Evolutionary conservation across 2,888 invertebrate genomes (phyloP).

Genomic region (Apocheima hispidaria): DNA sequence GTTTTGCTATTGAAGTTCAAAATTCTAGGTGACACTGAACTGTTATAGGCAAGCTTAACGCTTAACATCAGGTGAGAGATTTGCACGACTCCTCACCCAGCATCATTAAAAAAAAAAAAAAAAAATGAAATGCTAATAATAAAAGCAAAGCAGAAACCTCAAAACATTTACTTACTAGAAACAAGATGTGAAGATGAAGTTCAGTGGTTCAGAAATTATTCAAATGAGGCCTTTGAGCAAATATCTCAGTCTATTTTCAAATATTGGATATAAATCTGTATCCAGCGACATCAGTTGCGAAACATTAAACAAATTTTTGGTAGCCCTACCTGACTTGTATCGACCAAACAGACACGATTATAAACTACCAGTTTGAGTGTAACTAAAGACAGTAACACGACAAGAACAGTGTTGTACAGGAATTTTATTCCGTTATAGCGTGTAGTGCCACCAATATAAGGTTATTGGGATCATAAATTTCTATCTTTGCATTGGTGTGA

Average conservation of each 20-base stretch:
- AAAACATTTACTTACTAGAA: too few species aligned
- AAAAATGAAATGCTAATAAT: neutral
- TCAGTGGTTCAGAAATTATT: neutral
- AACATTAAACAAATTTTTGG: slow-evolving; percentile 21
- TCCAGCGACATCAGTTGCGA: slow-evolving; percentile 7
- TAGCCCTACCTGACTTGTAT: slow-evolving; percentile 41
- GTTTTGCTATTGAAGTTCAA: too few species aligned
- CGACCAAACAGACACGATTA: slow-evolving; percentile 59
- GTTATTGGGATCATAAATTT: slow-evolving; percentile 61
- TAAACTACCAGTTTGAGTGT: slow-evolving; percentile 67
- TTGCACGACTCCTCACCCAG: too few species aligned
- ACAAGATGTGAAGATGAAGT: neutral
- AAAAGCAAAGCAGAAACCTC: neutral
- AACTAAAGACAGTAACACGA: slow-evolving; percentile 70
- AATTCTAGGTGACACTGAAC: too few species aligned
- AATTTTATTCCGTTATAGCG: slow-evolving; percentile 72
- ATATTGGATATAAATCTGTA: slow-evolving; percentile 5
- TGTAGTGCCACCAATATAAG: slow-evolving; percentile 60
- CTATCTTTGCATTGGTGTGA: slow-evolving; percentile 51
- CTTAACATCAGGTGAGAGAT: too few species aligned
- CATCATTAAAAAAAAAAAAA: too few species aligned
- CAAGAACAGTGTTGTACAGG: slow-evolving; percentile 67
- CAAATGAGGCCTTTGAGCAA: neutral
- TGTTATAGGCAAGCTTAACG: too few species aligned
- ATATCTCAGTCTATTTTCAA: neutral